Evolutionary conservation across 1,140 invertebrate species (phyloP).

Genomic region (Brachionus calyciflorus): DNA sequence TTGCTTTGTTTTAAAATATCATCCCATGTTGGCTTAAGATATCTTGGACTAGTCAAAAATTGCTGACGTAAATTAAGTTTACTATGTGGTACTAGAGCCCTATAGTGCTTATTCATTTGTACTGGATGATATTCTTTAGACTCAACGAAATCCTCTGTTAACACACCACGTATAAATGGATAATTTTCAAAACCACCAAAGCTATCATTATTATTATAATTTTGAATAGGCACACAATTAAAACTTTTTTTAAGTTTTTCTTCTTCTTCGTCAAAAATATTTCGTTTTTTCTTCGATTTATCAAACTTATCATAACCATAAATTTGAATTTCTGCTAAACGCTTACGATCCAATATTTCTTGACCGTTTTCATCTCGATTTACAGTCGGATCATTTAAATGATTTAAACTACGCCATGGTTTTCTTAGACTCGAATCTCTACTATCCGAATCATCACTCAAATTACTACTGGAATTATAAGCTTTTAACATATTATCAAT

Average conservation of each 20-base stretch:
- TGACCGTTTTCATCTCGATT: background rate
- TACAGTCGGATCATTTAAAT: conserved; percentile 39
- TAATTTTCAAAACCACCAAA: conserved; percentile 39
- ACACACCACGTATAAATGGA: conserved; percentile 15
- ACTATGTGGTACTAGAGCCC: conserved; percentile 2
- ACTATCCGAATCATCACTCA: conserved; percentile 2
- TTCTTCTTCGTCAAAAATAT: conserved; percentile 27
- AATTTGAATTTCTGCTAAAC: conserved; percentile 32
- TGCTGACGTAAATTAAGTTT: conserved; percentile 32
- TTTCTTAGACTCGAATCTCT: conserved; percentile 34
- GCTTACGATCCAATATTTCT: background rate
- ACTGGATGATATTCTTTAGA: conserved; percentile 25
- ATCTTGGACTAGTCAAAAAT: conserved; percentile 39
- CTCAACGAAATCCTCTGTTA: conserved; percentile 41
- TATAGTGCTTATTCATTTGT: background rate
- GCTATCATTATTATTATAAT: conserved; percentile 1
- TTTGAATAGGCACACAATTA: background rate
- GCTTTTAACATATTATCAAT: conserved; percentile 7
- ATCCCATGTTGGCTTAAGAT: conserved; percentile 26
- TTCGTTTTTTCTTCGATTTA: conserved; percentile 17
- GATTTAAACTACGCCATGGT: conserved; percentile 4
- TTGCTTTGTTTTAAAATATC: conserved; percentile 10
- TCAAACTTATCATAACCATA: conserved; percentile 39
- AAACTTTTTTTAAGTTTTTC: background rate
- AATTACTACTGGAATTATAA: background rate